phyloP scores from a whole-genome alignment of 23 tunicate genomes.

The Trididemnum clinides region DNA sequence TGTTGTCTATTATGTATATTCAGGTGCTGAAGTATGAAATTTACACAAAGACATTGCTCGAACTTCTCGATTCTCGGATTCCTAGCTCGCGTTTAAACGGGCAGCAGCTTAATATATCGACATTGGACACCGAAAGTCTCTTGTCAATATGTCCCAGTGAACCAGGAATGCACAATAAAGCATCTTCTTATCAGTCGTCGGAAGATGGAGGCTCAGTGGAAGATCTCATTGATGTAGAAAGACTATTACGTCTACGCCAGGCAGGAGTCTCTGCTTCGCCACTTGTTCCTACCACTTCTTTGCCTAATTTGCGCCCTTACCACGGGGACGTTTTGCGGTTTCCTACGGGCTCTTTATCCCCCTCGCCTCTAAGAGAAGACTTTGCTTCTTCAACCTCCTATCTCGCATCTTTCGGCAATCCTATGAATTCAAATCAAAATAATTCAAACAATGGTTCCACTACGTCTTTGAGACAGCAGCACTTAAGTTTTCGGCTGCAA shows the following conservation, averaged over 20 bases:
- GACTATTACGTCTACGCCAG: not conserved
- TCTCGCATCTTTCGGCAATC: no score
- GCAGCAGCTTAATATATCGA: not conserved
- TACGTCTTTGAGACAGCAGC: no score
- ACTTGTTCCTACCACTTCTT: slow-evolving; percentile 48
- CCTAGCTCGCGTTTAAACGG: not conserved
- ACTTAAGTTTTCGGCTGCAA: no score
- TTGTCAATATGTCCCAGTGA: slow-evolving; percentile 84
- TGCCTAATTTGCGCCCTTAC: slow-evolving; percentile 42
- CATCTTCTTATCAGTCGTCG: not conserved
- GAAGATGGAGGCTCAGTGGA: slow-evolving; percentile 30
- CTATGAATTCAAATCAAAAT: no score
- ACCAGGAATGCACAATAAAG: slow-evolving; percentile 34
- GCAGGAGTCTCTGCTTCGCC: not conserved
- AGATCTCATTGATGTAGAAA: slow-evolving; percentile 7
- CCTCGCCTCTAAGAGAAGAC: no score
- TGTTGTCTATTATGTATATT: not conserved
- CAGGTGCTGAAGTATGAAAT: slow-evolving; percentile 61
- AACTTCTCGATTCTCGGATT: not conserved
- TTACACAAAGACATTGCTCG: slow-evolving; percentile 38
- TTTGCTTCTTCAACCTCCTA: no score
- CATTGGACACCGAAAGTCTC: slow-evolving; percentile 39
- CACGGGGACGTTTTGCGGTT: no score
- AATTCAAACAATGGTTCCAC: no score
- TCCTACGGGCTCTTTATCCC: no score